Conservation (phyloP, 2,113 vertebrate species). For the Copsychus sechellarum region DNA sequence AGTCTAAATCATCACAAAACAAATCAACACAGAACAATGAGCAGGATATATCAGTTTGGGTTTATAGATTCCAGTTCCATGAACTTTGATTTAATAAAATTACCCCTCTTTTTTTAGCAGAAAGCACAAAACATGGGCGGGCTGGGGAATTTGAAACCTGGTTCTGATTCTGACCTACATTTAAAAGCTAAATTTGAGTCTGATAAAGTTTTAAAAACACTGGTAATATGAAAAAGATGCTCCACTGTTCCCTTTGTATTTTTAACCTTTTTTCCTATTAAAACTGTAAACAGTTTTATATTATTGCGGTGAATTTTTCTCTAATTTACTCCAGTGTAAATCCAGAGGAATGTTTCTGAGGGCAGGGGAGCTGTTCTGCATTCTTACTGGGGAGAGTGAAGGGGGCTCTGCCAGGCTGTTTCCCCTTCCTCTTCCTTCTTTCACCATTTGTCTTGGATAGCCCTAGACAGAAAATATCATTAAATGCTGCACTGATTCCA, state of each 20-base stretch:
- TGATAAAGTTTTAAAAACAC: conserved; percentile 49
- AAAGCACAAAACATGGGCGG: neutral
- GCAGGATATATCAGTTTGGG: neutral
- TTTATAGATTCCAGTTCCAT: conserved; percentile 41
- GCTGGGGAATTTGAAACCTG: neutral
- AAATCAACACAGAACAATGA: neutral
- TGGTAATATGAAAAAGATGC: conserved; percentile 57
- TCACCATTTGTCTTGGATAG: neutral
- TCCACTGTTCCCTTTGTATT: conserved; percentile 24
- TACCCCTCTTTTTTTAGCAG: neutral
- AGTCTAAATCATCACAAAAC: neutral
- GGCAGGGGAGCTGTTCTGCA: neutral
- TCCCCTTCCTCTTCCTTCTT: neutral
- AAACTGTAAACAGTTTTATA: conserved; percentile 50
- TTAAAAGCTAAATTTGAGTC: conserved; percentile 31
- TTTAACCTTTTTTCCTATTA: conserved; percentile 41
- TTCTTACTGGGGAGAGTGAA: fast-evolving
- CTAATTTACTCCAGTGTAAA: conserved; percentile 56
- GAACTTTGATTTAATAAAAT: conserved; percentile 16
- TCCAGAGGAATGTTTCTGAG: neutral
- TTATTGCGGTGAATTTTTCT: conserved; percentile 46
- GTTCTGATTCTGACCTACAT: conserved; percentile 43
- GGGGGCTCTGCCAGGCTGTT: neutral
- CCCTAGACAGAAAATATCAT: neutral
- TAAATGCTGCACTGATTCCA: neutral